Conservation (phyloP, 1,140 invertebrate genomes). For the Drosophila funebris region DNA sequence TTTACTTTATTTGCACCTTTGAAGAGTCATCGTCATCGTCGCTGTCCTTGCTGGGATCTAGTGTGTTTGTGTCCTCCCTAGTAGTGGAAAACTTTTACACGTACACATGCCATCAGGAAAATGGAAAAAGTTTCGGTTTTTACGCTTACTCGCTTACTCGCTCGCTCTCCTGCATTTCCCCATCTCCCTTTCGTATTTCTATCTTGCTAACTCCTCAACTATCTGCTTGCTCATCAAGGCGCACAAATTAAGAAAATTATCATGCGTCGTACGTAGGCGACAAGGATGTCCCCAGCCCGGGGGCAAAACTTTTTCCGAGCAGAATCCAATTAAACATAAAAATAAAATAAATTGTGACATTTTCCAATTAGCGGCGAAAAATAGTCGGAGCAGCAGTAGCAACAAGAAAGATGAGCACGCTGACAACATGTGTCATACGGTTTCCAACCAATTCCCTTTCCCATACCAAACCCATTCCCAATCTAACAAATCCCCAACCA, state of each 20-base stretch:
- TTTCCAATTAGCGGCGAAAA: slow-evolving; percentile 74
- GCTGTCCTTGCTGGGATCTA: background rate
- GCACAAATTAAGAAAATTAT: slow-evolving; percentile 80
- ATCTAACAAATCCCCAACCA: background rate
- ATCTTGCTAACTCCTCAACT: background rate
- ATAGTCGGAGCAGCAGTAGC: slow-evolving; percentile 42
- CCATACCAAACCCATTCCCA: background rate
- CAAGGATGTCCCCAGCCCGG: background rate
- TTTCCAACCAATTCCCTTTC: background rate
- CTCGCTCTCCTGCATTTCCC: background rate
- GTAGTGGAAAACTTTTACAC: slow-evolving; percentile 66
- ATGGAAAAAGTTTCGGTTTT: slow-evolving; percentile 75
- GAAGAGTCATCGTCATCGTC: slow-evolving; percentile 57
- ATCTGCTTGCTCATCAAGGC: slow-evolving; percentile 67
- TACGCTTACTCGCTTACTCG: slow-evolving; percentile 10
- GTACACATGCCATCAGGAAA: slow-evolving; percentile 79
- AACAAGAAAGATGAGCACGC: slow-evolving; percentile 64
- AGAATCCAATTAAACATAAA: slow-evolving; percentile 81
- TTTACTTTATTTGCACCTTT: slow-evolving; percentile 82
- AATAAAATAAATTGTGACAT: slow-evolving; percentile 81
- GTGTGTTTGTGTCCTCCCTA: background rate
- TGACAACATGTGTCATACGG: slow-evolving; percentile 76
- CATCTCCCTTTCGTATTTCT: background rate
- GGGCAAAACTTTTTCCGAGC: slow-evolving; percentile 46
- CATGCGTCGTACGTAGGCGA: slow-evolving; percentile 69